Percentiles rank a stretch among this genome's conserved stretches.
These are phyloP conservation scores for Gallinago paraguaiae DNA, from an alignment of 2,113 vertebrate genomes.

Conservation along the genomic window DNA sequence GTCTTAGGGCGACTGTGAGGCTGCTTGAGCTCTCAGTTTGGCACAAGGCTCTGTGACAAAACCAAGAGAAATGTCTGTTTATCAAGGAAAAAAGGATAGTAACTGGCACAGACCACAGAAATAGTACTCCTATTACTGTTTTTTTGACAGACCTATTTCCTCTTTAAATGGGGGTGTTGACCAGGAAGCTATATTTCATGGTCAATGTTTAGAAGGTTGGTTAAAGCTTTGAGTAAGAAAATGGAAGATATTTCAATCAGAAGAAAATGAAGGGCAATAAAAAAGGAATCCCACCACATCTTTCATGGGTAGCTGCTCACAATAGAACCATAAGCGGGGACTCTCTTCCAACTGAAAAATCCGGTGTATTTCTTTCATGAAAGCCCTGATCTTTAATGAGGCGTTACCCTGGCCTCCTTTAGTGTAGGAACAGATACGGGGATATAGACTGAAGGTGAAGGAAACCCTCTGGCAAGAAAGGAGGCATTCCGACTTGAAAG, in stretches of 20 bases:
- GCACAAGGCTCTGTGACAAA: neutral
- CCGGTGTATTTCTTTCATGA: neutral
- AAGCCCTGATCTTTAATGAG: neutral
- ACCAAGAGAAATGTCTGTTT: neutral
- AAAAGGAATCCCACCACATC: neutral
- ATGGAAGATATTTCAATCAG: slow-evolving; percentile 24
- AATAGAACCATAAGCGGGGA: neutral
- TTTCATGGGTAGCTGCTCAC: neutral
- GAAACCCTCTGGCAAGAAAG: neutral
- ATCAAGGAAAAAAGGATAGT: neutral
- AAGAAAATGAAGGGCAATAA: slow-evolving; percentile 22
- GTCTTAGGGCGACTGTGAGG: neutral
- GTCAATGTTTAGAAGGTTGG: neutral
- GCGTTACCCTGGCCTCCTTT: neutral
- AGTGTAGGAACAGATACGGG: fast-evolving
- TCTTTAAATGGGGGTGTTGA: neutral
- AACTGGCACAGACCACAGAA: neutral
- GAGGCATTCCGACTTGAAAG: neutral
- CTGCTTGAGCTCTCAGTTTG: neutral
- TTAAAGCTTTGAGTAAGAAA: neutral
- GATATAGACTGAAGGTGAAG: neutral
- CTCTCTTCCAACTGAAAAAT: neutral
- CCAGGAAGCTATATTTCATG: neutral
- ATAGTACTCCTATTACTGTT: neutral
- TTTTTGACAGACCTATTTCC: neutral